phyloP scores from a whole-genome alignment of 2,797 vertebrate genomes.

The Menidia menidia region DNA sequence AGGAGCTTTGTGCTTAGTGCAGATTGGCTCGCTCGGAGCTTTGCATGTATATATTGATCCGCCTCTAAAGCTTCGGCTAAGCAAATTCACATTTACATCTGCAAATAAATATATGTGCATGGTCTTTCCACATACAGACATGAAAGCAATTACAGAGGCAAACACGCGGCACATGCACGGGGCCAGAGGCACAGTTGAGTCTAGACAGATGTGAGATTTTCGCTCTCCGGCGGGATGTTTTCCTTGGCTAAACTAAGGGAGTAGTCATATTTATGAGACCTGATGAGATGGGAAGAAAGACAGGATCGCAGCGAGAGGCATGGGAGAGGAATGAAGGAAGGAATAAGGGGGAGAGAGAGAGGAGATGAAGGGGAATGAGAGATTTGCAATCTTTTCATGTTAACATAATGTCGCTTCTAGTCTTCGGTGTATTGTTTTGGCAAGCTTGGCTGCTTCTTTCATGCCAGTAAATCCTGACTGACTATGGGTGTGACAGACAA shows the following conservation, averaged over 20 bases:
- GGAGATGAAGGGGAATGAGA: constrained; percentile 32
- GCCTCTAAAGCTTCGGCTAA: constrained; percentile 19
- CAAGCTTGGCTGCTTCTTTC: constrained; percentile 63
- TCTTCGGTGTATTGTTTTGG: constrained; percentile 62
- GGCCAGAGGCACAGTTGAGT: constrained; percentile 31
- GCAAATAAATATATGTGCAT: constrained; percentile 23
- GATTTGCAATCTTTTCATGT: constrained; percentile 70
- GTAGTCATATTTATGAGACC: constrained; percentile 58
- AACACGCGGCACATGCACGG: constrained; percentile 4
- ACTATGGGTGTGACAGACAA: constrained; percentile 72
- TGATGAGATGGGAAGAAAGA: constrained; percentile 58
- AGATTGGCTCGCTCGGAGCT: constrained; percentile 31
- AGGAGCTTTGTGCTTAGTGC: constrained; percentile 54
- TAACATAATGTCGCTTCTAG: constrained; percentile 66
- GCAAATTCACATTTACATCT: constrained; percentile 28
- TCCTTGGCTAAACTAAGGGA: constrained; percentile 56
- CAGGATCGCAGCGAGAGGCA: constrained; percentile 52
- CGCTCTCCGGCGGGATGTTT: constrained; percentile 49
- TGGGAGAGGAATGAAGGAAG: constrained; percentile 25
- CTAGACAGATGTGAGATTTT: constrained; percentile 56
- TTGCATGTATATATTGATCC: constrained; percentile 60
- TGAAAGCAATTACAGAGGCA: constrained; percentile 18
- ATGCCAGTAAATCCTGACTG: constrained; percentile 64
- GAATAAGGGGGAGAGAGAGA: not conserved
- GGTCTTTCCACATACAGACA: constrained; percentile 9